Base-by-base conservation (phyloP, 2,113 vertebrate species). In the Strix aluco region DNA sequence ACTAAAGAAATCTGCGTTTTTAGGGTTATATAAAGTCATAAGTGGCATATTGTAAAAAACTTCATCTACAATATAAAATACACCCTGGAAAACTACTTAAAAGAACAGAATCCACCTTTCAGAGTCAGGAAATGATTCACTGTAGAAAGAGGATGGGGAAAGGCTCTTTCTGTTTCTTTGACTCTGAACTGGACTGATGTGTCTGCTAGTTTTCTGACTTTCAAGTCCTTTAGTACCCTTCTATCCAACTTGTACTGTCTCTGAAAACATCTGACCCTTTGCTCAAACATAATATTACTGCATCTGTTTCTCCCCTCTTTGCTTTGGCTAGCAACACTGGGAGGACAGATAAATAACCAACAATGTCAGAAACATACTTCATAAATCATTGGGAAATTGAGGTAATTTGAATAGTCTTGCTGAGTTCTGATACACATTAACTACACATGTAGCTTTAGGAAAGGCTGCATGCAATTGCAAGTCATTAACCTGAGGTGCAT, bases 11-110 rank as follows among this genome's bases (percentile, higher is more conserved):
- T 57, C 49, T 66, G 92, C 78, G 57, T 78, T 97, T 73, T 92
- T 49, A 32, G n/a, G 58, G 73, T 91, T 97, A 90, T 90, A 96
- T 92, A 97, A 97, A 96, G 77, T 88, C 30, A 0, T 79, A 80
- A 95, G 63, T 71, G 90, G 77, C 51, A 72, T 93, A 93, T 92
- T 6, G 4, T 95, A 98, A 97, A 96, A 97, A 92, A 66, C 84
- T 90, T 97, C 80, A 67, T 91, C 89, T 95, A 69, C 90, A 89
- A 90, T 95, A 63, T 81, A 88, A 96, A 97, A 83, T 86, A 58
- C 44, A 93, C 81, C 59, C 96, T 98, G 97, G 83, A 97, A 98
- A 98, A 98, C 81, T 91, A 97, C 90, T 98, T 98, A 97, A 87
- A 92, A 78, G 52, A 87, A 95, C 67, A 96, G 92, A 97, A 96